Evolutionary conservation across 2,113 vertebrate genomes (phyloP).

Genomic region (Callipepla californica): DNA sequence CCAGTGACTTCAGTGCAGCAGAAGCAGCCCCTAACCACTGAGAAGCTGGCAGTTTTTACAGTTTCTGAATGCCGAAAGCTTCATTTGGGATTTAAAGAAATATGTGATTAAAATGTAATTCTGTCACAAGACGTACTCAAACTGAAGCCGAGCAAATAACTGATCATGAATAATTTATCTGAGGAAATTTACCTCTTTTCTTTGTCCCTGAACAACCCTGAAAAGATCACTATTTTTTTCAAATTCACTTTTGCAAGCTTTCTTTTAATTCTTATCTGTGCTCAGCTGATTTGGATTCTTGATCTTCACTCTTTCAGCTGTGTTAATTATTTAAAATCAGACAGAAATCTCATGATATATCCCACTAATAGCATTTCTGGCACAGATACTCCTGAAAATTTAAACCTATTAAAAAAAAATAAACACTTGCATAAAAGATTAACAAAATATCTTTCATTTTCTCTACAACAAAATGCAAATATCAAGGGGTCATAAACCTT

Average conservation of each 20-base stretch:
- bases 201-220: constrained; percentile 47
- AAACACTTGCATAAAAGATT: not conserved
- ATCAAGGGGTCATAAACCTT: not conserved
- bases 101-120: constrained; percentile 72
- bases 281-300: no score
- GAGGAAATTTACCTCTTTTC: constrained; percentile 51
- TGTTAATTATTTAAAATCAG: constrained; percentile 31
- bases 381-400: not conserved
- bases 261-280: not conserved
- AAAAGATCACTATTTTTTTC: constrained; percentile 56
- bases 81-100: constrained; percentile 63
- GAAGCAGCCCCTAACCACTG: not conserved
- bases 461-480: not conserved
- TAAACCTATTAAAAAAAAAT: not conserved
- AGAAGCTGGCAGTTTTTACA: constrained; percentile 29
- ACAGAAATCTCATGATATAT: not conserved
- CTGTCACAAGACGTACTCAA: constrained; percentile 54
- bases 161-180: constrained; percentile 69
- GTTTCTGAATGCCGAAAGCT: constrained; percentile 42
- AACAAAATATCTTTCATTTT: not conserved
- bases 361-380: not conserved
- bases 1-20: constrained; percentile 15
- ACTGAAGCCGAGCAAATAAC: constrained; percentile 60
- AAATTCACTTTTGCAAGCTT: constrained; percentile 50
- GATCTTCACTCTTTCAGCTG: not conserved